Percentiles rank a stretch among this genome's conserved stretches.
Evolutionary conservation across 2,113 vertebrate species (phyloP).

Genomic region (Apaloderma vittatum): DNA sequence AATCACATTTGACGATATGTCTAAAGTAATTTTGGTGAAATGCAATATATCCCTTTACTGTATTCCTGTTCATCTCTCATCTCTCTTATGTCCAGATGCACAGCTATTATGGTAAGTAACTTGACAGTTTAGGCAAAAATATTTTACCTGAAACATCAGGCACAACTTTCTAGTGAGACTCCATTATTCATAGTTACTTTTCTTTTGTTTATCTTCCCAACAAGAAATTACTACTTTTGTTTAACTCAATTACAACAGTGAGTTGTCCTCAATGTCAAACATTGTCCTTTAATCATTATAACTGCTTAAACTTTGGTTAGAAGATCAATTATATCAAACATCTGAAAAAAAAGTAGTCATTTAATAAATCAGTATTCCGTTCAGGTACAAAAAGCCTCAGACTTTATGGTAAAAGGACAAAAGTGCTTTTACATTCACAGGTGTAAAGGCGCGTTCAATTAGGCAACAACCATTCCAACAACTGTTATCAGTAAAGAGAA

Average conservation of each 20-base stretch:
- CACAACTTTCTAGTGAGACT: neutral
- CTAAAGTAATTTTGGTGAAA: conserved; percentile 14
- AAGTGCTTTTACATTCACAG: neutral
- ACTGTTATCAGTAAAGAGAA: neutral
- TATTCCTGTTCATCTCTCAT: neutral
- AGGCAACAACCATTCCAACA: neutral
- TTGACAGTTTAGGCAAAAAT: neutral
- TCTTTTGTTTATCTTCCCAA: neutral
- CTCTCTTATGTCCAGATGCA: neutral
- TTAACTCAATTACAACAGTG: neutral
- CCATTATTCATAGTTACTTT: neutral
- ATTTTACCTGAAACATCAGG: neutral
- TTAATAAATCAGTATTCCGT: neutral
- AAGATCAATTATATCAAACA: neutral
- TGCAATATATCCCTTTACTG: neutral
- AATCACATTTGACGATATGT: neutral
- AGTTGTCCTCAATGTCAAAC: neutral
- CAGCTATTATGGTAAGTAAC: neutral
- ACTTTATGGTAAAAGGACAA: neutral
- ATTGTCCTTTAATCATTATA: neutral
- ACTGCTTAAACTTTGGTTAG: neutral
- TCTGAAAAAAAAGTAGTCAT: neutral
- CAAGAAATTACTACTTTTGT: neutral
- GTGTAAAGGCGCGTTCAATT: neutral
- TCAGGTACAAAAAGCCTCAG: neutral